Evolutionary conservation across 30 jellyfish, hydroid and myxozoan species (phyloP), one percentile per base, ranked within the genome.

Genomic region (Hydra vulgaris): DNA sequence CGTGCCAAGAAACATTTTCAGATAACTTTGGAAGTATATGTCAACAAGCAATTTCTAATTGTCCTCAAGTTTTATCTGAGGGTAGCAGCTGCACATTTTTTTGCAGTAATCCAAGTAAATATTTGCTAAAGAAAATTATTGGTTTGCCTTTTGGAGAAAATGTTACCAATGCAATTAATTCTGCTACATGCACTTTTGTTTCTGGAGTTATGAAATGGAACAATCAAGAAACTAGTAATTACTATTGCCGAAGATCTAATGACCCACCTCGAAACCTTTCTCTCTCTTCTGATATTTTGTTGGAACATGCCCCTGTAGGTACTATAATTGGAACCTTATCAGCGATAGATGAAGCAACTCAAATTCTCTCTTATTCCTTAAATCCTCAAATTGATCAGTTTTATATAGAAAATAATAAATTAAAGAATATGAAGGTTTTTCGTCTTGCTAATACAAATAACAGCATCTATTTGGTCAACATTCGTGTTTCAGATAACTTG

Each of bases 211-310:
- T n/a, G n/a, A 56, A 56, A 56, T 74, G 82, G 82, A 17, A 18
- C 76, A 74, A 26, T 18, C 77, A 18, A 20, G 18, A 77, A 20
- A 20, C 76, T 25, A 27, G 15, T 53, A 53, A 84, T 21, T 82
- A 77, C 53, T 90, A 18, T 79, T 90, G 97, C 88, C 91, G 95
- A 52, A 80, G 97, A n/a, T 23, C 70, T 18, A 86, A 90, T 74
- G 95, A 90, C 80, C 97, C 97, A 22, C 97, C 97, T 18, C 22
- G 79, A 15, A 53, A 72, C 23, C 70, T 90, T 23, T 12, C 54
- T 21, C 79, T 90, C 8, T 77, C 97, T 0, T 73, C 81, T 53
- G 73, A 20, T 1, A 86, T 81, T n/a, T n/a, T 86, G 0, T 12
- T 19, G 56, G 97, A 90, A 77, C 95, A 90, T 40, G 81, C 95